phyloP scores from a whole-genome alignment of 1,140 invertebrate species.

The Leptinotarsa undecemlineata region DNA sequence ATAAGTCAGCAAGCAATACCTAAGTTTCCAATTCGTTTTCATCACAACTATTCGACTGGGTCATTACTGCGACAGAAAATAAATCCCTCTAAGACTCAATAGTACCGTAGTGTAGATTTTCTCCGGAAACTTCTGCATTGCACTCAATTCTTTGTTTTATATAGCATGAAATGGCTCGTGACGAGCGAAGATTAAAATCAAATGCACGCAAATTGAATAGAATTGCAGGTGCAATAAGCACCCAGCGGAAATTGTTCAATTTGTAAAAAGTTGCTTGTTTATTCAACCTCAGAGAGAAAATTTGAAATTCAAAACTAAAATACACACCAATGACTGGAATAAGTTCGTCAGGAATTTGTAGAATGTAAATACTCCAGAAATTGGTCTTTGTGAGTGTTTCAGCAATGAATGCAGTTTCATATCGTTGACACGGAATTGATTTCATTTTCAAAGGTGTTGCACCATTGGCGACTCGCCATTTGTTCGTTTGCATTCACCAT shows the following conservation, averaged over 20 bases:
- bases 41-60: too few species aligned
- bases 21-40: too few species aligned
- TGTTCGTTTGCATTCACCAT: too few species aligned
- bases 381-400: too few species aligned
- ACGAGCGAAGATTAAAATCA: background rate
- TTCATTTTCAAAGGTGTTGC: too few species aligned
- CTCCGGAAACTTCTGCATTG: background rate
- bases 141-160: background rate
- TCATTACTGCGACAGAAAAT: too few species aligned
- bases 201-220: background rate
- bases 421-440: too few species aligned
- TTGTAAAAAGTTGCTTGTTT: background rate
- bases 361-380: background rate
- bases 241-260: background rate
- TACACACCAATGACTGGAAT: background rate
- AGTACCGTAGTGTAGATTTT: too few species aligned
- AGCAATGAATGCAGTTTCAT: too few species aligned
- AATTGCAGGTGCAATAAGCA: constrained; percentile 3
- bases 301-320: background rate
- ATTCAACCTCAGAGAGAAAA: constrained; percentile 3
- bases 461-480: too few species aligned
- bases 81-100: too few species aligned
- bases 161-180: background rate
- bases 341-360: background rate
- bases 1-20: too few species aligned